These are phyloP conservation scores for Rhyacichthys aspro DNA, from an alignment of 2,797 vertebrate genomes.

Conservation along the genomic window DNA sequence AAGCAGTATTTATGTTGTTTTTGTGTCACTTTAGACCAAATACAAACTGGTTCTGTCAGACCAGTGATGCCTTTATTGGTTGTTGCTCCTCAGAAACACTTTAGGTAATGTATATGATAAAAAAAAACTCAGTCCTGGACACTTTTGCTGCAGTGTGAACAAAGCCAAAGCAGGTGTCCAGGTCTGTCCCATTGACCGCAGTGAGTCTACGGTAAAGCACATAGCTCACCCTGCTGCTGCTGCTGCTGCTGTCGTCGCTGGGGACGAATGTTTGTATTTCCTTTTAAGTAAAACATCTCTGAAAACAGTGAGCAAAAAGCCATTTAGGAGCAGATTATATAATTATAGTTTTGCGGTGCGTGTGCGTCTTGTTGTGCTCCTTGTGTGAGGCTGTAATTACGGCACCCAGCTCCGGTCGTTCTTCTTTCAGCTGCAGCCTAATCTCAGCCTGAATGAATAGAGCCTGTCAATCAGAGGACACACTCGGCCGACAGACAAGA, in stretches of 20 bases:
- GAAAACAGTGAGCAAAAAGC: constrained; percentile 35
- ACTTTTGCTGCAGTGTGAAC: neutral
- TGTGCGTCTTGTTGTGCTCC: constrained; percentile 56
- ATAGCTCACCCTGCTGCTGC: neutral
- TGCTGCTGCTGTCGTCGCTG: constrained; percentile 6
- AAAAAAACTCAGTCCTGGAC: too few relatives aligned
- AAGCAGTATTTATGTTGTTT: too few relatives aligned
- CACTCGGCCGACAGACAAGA: constrained; percentile 79
- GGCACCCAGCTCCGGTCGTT: neutral
- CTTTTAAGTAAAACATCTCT: constrained; percentile 61
- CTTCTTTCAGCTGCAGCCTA: constrained; percentile 50
- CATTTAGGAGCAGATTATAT: constrained; percentile 72
- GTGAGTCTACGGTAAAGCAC: neutral
- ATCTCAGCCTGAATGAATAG: constrained; percentile 80
- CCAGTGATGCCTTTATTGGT: too few relatives aligned
- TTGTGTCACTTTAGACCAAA: too few relatives aligned
- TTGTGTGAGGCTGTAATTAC: constrained; percentile 75
- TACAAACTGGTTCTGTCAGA: too few relatives aligned
- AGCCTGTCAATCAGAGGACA: constrained; percentile 78
- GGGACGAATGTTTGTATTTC: constrained; percentile 39
- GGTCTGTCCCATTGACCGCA: neutral
- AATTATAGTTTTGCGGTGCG: constrained; percentile 80
- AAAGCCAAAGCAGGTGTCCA: neutral
- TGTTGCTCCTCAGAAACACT: too few relatives aligned
- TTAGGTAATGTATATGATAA: too few relatives aligned